Percentiles rank a stretch among this genome's conserved stretches.
phyloP scores from a whole-genome alignment of 2,888 invertebrate species.

The Eutolmus rufibarbis region DNA sequence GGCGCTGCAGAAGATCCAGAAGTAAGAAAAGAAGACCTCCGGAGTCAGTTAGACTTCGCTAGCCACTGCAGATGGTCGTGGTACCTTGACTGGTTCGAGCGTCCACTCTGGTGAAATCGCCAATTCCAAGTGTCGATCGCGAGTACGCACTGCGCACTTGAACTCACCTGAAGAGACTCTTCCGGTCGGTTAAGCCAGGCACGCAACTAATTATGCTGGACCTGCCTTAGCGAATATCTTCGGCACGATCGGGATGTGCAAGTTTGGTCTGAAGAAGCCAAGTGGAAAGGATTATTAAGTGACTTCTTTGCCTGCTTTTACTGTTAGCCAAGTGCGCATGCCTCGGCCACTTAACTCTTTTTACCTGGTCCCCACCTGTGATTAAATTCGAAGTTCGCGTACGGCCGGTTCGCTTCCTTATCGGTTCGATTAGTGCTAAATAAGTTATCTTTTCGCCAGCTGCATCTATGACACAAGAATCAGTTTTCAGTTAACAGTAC shows the following conservation, averaged over 20 bases:
- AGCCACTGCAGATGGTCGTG: slow-evolving; percentile 51
- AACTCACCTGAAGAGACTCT: background rate
- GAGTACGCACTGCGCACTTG: background rate
- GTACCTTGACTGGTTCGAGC: background rate
- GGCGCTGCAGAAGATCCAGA: slow-evolving; percentile 44
- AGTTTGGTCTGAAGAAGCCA: background rate
- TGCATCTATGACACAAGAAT: slow-evolving; percentile 37
- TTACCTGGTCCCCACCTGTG: background rate
- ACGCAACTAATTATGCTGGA: slow-evolving; percentile 4
- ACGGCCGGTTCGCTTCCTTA: slow-evolving; percentile 19
- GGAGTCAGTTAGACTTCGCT: slow-evolving; percentile 51
- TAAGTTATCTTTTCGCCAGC: background rate
- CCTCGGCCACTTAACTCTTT: background rate
- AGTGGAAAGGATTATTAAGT: slow-evolving; percentile 42
- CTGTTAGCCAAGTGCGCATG: slow-evolving; percentile 43
- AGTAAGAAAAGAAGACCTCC: slow-evolving; percentile 41
- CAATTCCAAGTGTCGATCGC: background rate
- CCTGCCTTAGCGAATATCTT: background rate
- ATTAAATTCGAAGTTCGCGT: slow-evolving; percentile 6
- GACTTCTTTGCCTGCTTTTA: slow-evolving; percentile 47
- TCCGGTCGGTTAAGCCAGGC: background rate
- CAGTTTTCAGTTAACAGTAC: slow-evolving; percentile 26
- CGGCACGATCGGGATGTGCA: slow-evolving; percentile 5
- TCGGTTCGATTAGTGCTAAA: slow-evolving; percentile 11
- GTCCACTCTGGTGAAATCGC: slow-evolving; percentile 16